phyloP scores from a whole-genome alignment of 2,888 invertebrate genomes.

The Drosophila ochracea region DNA sequence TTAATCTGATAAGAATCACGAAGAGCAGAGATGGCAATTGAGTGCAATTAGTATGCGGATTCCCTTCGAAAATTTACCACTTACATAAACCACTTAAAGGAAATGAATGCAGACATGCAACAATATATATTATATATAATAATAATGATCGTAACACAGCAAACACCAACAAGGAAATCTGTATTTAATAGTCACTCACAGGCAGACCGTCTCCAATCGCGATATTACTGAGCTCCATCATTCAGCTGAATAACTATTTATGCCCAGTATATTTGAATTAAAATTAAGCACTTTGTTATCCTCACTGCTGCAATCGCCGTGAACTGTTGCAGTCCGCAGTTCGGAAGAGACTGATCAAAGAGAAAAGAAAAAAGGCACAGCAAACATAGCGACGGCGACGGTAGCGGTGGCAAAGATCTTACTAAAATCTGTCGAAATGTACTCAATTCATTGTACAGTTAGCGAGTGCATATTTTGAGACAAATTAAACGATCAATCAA shows the following conservation, averaged over 20 bases:
- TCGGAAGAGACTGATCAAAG: slow-evolving; percentile 47
- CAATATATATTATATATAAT: background rate
- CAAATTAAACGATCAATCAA: background rate
- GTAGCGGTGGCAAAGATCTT: slow-evolving; percentile 39
- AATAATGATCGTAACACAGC: background rate
- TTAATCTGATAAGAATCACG: slow-evolving; percentile 28
- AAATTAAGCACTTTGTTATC: slow-evolving; percentile 18
- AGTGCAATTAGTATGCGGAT: slow-evolving; percentile 25
- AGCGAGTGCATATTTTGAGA: slow-evolving; percentile 9
- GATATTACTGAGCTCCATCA: slow-evolving; percentile 65
- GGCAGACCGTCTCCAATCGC: slow-evolving; percentile 40
- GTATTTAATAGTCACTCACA: slow-evolving; percentile 42
- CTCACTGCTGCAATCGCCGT: slow-evolving; percentile 16
- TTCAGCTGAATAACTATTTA: slow-evolving; percentile 6
- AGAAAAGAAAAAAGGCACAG: slow-evolving; percentile 30
- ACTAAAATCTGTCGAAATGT: slow-evolving; percentile 51
- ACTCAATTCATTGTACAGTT: slow-evolving; percentile 57
- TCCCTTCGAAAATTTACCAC: slow-evolving; percentile 7
- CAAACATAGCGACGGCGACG: slow-evolving; percentile 5
- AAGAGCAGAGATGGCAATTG: slow-evolving; percentile 16
- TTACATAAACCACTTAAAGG: slow-evolving; percentile 52
- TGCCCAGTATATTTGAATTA: slow-evolving; percentile 30
- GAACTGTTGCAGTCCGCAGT: slow-evolving; percentile 34
- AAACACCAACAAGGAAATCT: background rate
- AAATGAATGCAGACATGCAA: background rate